phyloP scores from a whole-genome alignment of 2,888 invertebrate species.

The Xestia sexstrigata region DNA sequence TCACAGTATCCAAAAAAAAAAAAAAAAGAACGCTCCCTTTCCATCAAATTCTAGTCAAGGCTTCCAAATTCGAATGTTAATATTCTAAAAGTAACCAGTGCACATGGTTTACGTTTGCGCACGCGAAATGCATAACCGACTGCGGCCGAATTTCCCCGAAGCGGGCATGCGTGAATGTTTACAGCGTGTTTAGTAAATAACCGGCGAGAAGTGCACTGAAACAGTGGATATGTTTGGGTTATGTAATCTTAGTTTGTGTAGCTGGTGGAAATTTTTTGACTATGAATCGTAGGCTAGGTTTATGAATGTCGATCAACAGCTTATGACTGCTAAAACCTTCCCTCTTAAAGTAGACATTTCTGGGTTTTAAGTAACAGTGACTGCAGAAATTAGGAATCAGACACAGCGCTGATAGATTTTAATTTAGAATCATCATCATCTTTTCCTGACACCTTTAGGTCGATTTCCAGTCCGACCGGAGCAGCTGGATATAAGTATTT shows the following conservation, averaged over 20 bases:
- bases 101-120: slow-evolving; percentile 38
- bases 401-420: not conserved
- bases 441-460: not conserved
- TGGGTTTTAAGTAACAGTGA: not conserved
- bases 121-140: slow-evolving; percentile 53
- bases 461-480: too few relatives aligned
- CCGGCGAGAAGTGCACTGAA: slow-evolving; percentile 40
- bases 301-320: not conserved
- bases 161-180: slow-evolving; percentile 60
- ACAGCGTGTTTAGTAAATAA: slow-evolving; percentile 54
- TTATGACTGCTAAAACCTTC: not conserved
- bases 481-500: too few relatives aligned
- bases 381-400: not conserved
- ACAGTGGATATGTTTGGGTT: slow-evolving; percentile 51
- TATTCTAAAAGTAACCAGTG: slow-evolving; percentile 35
- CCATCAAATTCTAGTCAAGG: slow-evolving; percentile 26
- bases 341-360: not conserved
- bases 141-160: slow-evolving; percentile 55
- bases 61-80: slow-evolving; percentile 25
- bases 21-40: not conserved
- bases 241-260: slow-evolving; percentile 43
- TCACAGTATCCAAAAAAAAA: not conserved
- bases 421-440: not conserved
- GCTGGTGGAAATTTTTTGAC: slow-evolving; percentile 23
- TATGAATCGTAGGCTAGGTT: not conserved